Evolutionary conservation across 2,888 invertebrate genomes (phyloP), one percentile per base, ranked within the genome.

Genomic region (Coelinius sp.): DNA sequence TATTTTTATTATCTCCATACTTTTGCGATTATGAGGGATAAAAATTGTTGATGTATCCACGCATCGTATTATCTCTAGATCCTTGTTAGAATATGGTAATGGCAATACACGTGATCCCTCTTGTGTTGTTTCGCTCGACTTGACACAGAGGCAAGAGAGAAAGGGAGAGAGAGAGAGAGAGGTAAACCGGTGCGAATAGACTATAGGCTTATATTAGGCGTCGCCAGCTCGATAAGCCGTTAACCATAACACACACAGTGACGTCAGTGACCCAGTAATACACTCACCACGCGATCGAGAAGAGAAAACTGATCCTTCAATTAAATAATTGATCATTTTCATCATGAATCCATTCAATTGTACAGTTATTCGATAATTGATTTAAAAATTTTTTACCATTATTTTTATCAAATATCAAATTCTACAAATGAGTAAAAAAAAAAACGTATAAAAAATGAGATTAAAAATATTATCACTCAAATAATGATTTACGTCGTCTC

Each of bases 171-270:
- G 56, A 24, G 53, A 8, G 56, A 25, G 56, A 25, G 49, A 49
- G 49, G n/a, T 49, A 49, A 49, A 27, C 35, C 22, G 22, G 46
- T 66, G 66, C 24, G 59, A 71, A 71, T 71, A 62, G 62, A 56
- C 65, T 70, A 53, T 24, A 53, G 59, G 31, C 59, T 59, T 20
- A 59, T 35, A 59, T 59, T 31, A 59, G 66, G 53, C 35, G 67
- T 59, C 31, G 31, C 25, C 31, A 73, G 66, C 75, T 76, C 73
- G 71, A 76, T 75, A 76, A 70, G 69, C 73, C 68, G 74, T 74
- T 73, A 73, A 74, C 73, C 73, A 73, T 67, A 53, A 73, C 71
- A 76, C 69, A 70, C 68, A 71, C 52, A 69, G 64, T 71, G 70
- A 73, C 70, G 70, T 53, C n/a, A 68, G 65, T 73, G 73, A 73